Base-by-base conservation (phyloP, 2,888 invertebrate species). In the Sinohyriopsis cumingii region DNA sequence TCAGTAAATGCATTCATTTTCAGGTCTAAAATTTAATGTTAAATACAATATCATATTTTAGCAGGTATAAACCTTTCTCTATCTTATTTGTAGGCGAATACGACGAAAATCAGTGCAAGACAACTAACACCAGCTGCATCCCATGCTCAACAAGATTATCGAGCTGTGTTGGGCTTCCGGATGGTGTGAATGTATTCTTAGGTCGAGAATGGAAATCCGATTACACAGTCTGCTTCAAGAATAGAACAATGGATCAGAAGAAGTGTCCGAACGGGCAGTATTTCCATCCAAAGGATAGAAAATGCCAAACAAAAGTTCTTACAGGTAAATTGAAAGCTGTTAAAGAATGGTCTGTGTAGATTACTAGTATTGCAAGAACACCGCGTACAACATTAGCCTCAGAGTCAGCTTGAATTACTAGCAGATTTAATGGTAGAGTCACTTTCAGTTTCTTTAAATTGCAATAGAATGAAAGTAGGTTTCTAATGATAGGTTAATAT, bases 241-340 rank as follows among this genome's bases (percentile, higher is more conserved):
- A 66, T 19, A 59, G 66, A 15, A 66, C 66, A 0, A 54, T 66
- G 22, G 54, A 59, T 15, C 59, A 59, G 24, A 66, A 22, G 19
- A 57, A 66, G n/a, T 57, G 57, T 57, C n/a, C n/a, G 1, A 4
- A 57, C 22, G 57, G 57, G 5, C 33, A 33, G 12, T 57, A 57
- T 64, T 69, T 69, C 60, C 68, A 69, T 64, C 68, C 68, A 1
- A 63, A 63, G 55, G 54, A 69, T 6, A 74, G 59, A 55, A 56
- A 45, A 7, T 78, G 78, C 57, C 73, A 71, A 19, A 67, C 74
- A 18, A 69, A 68, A 18, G 71, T 78, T 15, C 71, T 75, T 33
- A 60, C 55, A 66, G 65, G 78, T 78, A 69, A 25, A 12, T 18
- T 22, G 15, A 33, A 33, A 33, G 7, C 33, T 33, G 5, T 7